Conservation (phyloP, 1,140 invertebrate species). For the Lasioglossum baleicum region DNA sequence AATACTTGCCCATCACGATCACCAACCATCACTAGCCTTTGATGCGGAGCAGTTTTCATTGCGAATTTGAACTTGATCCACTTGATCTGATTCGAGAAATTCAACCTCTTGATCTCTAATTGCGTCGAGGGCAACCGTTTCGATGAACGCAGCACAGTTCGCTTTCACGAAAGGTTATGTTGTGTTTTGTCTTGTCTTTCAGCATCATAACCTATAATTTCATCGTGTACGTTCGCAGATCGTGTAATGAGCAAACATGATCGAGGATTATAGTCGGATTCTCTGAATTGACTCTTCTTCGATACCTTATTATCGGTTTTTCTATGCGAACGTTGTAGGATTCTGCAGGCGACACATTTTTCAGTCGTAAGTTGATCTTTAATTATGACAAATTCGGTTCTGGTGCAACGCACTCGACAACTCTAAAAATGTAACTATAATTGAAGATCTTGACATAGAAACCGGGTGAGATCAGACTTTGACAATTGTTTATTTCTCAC, state of each 20-base stretch:
- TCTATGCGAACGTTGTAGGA: not conserved
- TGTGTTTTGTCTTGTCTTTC: constrained; percentile 4
- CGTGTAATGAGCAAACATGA: constrained; percentile 1
- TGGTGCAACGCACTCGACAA: not conserved
- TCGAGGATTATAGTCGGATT: not conserved
- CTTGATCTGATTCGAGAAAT: not conserved
- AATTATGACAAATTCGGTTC: not conserved
- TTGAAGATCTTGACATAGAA: not conserved
- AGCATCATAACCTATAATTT: constrained; percentile 25
- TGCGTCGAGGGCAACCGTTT: not conserved
- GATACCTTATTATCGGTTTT: not conserved
- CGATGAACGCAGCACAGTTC: not conserved
- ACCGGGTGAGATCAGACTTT: too few species aligned
- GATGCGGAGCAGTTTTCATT: constrained; percentile 71
- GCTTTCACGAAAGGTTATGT: constrained; percentile 28
- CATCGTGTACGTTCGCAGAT: not conserved
- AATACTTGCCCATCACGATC: constrained; percentile 74
- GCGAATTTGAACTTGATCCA: constrained; percentile 14
- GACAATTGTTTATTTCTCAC: too few species aligned
- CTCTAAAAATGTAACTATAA: not conserved
- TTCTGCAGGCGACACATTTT: not conserved
- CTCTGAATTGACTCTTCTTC: not conserved
- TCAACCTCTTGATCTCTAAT: not conserved
- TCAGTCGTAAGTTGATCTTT: not conserved
- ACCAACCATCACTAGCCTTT: constrained; percentile 76